Base-by-base conservation (phyloP, 2,797 vertebrate species). In the Enteromius viviparus region DNA sequence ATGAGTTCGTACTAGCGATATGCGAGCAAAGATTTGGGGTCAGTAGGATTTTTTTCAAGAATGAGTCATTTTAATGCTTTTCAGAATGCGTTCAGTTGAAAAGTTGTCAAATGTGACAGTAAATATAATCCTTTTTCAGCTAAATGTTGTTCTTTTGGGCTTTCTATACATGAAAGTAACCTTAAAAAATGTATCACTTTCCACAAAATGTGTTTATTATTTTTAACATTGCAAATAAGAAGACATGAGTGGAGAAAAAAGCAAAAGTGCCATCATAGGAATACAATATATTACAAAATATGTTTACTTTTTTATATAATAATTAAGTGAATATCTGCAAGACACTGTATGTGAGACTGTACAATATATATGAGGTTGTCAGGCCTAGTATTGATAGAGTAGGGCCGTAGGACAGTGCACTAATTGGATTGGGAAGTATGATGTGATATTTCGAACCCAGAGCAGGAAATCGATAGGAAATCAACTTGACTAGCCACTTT, bases 401-500 rank as follows among this genome's bases (percentile, higher is more conserved):
- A 34, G 29, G 75, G 87, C 86, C 68, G 66, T 87, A 62, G 86
- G 81, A 85, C 81, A 84, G 87, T 45, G 40, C 78, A 76, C 47
- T 86, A 71, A 86, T 79, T 86, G 65, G 65, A 85, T 76, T 81
- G 62, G 66, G 42, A 87, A 86, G 65, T 87, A 87, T 6, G 23
- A 86, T 85, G 85, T 74, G 86, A 87, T 93, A 92, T 93, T 92
- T 92, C 89, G 91, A 92, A 92, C 86, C 83, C 84, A 64, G 55
- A 93, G 90, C 90, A 92, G 91, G 91, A 94, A 94, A 93, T 94
- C 90, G 91, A 93, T 93, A 92, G 90, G 88, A 91, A 90, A 92
- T 93, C 90, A 92, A 75, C 92, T 91, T 88, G 87, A 88, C 85
- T 82, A 86, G 88, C 87, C 83, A 88, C 90, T 90, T 89, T 89